Conservation (phyloP, 2,797 vertebrate species). For the Cyclura pinguis region DNA sequence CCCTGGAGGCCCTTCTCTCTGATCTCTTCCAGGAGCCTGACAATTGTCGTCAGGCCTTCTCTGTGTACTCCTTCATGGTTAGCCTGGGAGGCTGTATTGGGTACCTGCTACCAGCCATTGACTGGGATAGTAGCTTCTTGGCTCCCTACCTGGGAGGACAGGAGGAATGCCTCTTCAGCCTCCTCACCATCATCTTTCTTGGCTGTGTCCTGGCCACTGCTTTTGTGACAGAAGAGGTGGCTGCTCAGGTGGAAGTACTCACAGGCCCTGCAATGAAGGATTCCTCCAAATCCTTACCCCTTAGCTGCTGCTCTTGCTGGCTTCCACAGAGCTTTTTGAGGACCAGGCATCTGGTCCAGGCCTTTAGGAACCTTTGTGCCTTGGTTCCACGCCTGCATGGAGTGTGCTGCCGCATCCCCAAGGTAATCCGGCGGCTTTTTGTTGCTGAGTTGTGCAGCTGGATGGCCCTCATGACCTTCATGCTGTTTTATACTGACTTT, state of each 20-base stretch:
- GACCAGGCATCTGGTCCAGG: constrained; percentile 47
- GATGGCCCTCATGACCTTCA: constrained; percentile 90
- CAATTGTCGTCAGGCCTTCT: constrained; percentile 86
- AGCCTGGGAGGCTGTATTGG: constrained; percentile 89
- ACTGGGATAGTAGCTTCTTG: constrained; percentile 83
- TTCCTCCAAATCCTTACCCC: rapidly evolving
- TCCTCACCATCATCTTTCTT: constrained; percentile 85
- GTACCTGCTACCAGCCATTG: constrained; percentile 85
- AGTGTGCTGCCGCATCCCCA: constrained; percentile 82
- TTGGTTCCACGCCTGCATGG: constrained; percentile 78
- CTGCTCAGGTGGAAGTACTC: not conserved
- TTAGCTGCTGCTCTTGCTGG: constrained; percentile 58
- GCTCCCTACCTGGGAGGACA: constrained; percentile 84
- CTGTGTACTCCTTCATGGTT: constrained; percentile 87
- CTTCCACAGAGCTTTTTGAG: constrained; percentile 41
- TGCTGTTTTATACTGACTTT: constrained; percentile 90
- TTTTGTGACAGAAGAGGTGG: constrained; percentile 82
- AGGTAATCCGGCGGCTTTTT: constrained; percentile 84
- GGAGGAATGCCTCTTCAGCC: constrained; percentile 84
- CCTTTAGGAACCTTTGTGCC: constrained; percentile 63
- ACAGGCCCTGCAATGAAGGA: not conserved
- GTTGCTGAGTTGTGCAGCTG: constrained; percentile 89
- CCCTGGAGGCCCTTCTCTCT: constrained; percentile 86
- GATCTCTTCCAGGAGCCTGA: constrained; percentile 87
- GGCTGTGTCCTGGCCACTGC: constrained; percentile 82